These are phyloP conservation scores for Halictus rubicundus DNA, from an alignment of 1,140 invertebrate genomes.

Conservation along the genomic window DNA sequence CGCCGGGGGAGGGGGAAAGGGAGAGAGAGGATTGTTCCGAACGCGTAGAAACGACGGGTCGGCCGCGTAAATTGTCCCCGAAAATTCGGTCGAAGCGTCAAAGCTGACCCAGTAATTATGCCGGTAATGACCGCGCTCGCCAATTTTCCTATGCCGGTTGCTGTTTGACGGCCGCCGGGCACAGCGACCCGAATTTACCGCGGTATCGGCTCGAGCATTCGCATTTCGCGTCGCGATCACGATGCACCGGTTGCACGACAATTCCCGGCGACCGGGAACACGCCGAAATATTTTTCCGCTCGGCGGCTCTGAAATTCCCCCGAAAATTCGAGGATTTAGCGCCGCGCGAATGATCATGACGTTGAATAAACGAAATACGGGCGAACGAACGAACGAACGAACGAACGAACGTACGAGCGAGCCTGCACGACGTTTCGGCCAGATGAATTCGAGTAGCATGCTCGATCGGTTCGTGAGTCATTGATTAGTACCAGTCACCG, in stretches of 20 bases:
- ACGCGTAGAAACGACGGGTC: not conserved
- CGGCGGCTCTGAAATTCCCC: slow-evolving; percentile 11
- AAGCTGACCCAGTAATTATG: slow-evolving; percentile 31
- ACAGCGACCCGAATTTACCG: not conserved
- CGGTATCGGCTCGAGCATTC: not conserved
- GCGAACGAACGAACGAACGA: not conserved
- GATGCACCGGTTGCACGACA: slow-evolving; percentile 1
- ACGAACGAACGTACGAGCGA: not conserved
- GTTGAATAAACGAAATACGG: not conserved
- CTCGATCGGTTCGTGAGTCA: not conserved
- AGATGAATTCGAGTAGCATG: slow-evolving; percentile 1
- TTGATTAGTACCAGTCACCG: slow-evolving; percentile 47
- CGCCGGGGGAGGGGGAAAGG: too few species aligned
- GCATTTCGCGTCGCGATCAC: not conserved
- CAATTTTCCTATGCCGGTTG: slow-evolving; percentile 16
- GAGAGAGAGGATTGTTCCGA: too few species aligned
- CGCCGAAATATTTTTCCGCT: slow-evolving; percentile 18
- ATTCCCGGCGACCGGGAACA: slow-evolving; percentile 7
- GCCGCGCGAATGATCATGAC: not conserved
- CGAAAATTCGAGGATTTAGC: slow-evolving; percentile 1
- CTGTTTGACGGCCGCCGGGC: not conserved
- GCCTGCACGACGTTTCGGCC: not conserved
- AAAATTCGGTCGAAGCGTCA: slow-evolving; percentile 30
- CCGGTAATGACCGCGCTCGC: slow-evolving; percentile 9
- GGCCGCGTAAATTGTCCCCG: not conserved